A percentile compares a stretch with the other conserved stretches of the same genome.
Evolutionary conservation across 2,888 invertebrate genomes (phyloP).

Genomic region (Cotesia congregata): DNA sequence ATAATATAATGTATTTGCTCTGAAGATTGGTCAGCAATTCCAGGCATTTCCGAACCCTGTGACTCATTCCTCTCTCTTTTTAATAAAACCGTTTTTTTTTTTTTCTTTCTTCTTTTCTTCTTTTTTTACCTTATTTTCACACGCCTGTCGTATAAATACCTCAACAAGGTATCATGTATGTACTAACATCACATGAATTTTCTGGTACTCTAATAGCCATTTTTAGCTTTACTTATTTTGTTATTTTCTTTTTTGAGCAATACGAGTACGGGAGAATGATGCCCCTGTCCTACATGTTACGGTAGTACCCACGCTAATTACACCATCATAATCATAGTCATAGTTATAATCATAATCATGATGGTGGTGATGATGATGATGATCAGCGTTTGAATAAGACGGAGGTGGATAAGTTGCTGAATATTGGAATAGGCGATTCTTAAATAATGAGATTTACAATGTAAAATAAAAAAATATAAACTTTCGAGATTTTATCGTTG

Average conservation of each 20-base stretch:
- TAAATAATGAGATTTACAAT: conserved; percentile 8
- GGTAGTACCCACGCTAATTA: conserved; percentile 60
- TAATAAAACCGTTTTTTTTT: conserved; percentile 19
- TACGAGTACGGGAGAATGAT: not conserved
- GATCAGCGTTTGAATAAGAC: not conserved
- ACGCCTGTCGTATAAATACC: conserved; percentile 5
- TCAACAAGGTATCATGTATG: not conserved
- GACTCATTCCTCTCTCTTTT: conserved; percentile 36
- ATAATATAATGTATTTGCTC: conserved; percentile 44
- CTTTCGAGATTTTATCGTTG: conserved; percentile 2
- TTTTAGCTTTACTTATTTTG: conserved; percentile 6
- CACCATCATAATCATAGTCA: conserved; percentile 52
- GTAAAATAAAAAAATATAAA: not conserved
- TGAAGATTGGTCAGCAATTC: conserved; percentile 36
- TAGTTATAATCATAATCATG: conserved; percentile 8
- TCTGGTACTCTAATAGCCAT: conserved; percentile 24
- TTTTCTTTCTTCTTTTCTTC: not conserved
- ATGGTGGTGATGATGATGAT: not conserved
- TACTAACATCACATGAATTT: conserved; percentile 20
- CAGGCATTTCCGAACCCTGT: conserved; percentile 40
- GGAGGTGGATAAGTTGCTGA: conserved; percentile 5
- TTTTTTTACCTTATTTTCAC: conserved; percentile 13
- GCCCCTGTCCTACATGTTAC: conserved; percentile 58
- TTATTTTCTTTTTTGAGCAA: not conserved
- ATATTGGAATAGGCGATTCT: conserved; percentile 17